Evolutionary conservation across 2,113 vertebrate genomes (phyloP), one percentile per base, ranked within the genome.

Genomic region (Dipodomys merriami): DNA sequence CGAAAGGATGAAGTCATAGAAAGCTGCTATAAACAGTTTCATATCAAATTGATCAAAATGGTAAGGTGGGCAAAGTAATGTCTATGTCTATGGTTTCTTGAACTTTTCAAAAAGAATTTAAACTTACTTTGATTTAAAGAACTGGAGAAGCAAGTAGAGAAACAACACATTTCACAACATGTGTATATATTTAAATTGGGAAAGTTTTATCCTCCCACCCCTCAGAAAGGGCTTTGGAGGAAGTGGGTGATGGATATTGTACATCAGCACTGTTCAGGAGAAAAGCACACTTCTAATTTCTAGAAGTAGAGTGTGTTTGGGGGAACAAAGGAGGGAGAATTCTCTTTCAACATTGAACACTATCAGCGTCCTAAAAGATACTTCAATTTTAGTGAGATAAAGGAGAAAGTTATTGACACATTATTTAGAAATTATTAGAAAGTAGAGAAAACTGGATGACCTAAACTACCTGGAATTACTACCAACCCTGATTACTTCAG

Each of bases 121-220:
- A 87, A 86, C 57, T 84, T 57, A 57, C 3, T 81, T 79, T 87
- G 39, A 68, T 74, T 94, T 90, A 64, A 79, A 83, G 87, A 94
- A 90, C 53, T 15, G 44, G 15, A 91, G 86, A 83, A 86, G 29
- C 30, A 90, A 74, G n/a, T 83, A 73, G 25, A 33, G 77, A 96
- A 91, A 39, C 2, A 80, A 53, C 22, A 83, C 20, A 78, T 67
- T 69, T 91, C n/a, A 49, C 2, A 72, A 83, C 39, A 65, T 7
- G 49, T 60, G 16, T 4, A 60, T 64, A 46, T 23, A 69, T 72
- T 84, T 29, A 27, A 72, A 85, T 7, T 64, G 46, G 35, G n/a
- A 71, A 79, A 82, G 65, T 16, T 69, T 74, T 35, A 62, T 72
- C 20, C 8, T 13, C 3, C 1, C 18, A 0, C n/a, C 29, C 4